Evolutionary conservation across 2,113 vertebrate species (phyloP).

Genomic region (Aspiorhynchus laticeps): DNA sequence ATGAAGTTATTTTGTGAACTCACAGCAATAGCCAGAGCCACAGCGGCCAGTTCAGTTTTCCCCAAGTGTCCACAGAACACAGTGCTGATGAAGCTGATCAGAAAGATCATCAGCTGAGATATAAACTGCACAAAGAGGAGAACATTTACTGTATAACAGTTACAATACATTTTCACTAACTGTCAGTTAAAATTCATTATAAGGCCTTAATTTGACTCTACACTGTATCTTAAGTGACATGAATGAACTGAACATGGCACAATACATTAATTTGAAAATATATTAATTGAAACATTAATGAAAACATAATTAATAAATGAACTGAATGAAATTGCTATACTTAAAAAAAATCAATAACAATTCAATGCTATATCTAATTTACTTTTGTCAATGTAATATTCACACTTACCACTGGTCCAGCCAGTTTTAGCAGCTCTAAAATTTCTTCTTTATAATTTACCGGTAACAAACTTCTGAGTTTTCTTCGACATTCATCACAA

Average conservation of each 20-base stretch:
- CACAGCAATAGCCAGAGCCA: slow-evolving; percentile 82
- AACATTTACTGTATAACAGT: neutral
- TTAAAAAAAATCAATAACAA: too few relatives aligned
- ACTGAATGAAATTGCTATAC: too few relatives aligned
- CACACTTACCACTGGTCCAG: slow-evolving; percentile 70
- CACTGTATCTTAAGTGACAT: neutral
- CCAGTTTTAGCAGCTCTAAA: slow-evolving; percentile 65
- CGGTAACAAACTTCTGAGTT: slow-evolving; percentile 55
- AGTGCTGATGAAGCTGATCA: slow-evolving; percentile 86
- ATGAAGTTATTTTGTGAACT: neutral
- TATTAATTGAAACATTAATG: too few relatives aligned
- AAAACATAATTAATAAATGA: too few relatives aligned
- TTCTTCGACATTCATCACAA: slow-evolving; percentile 62
- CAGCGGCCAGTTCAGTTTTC: slow-evolving; percentile 81
- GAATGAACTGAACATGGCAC: too few relatives aligned
- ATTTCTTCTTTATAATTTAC: slow-evolving; percentile 63
- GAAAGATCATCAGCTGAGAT: slow-evolving; percentile 86
- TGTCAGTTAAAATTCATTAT: slow-evolving; percentile 25
- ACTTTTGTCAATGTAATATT: neutral
- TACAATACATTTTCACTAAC: neutral
- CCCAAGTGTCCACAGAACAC: slow-evolving; percentile 92
- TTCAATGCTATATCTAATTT: too few relatives aligned
- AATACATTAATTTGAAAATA: too few relatives aligned
- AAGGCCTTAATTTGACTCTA: neutral
- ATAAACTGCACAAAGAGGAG: slow-evolving; percentile 73